phyloP scores from a whole-genome alignment of 2,113 vertebrate species.

The Dermatemys mawii region DNA sequence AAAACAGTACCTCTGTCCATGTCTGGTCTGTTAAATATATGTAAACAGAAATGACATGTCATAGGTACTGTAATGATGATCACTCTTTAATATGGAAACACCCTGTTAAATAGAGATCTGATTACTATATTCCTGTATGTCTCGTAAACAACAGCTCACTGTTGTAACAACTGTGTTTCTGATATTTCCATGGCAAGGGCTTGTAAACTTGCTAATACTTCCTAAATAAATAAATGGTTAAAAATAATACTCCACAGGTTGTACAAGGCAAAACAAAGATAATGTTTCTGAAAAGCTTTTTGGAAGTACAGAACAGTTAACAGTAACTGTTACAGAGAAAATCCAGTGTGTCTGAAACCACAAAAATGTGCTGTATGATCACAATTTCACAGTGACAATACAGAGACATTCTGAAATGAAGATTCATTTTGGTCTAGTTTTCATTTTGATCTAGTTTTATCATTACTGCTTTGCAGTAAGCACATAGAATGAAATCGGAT shows the following conservation, averaged over 20 bases:
- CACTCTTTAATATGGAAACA: background rate
- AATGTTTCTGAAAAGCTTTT: fast-evolving
- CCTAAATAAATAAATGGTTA: background rate
- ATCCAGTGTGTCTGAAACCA: background rate
- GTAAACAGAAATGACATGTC: background rate
- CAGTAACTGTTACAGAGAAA: background rate
- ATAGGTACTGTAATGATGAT: background rate
- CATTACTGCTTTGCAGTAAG: fast-evolving
- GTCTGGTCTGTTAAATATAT: background rate
- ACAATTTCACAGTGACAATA: background rate
- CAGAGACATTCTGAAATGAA: fast-evolving
- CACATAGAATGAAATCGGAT: fast-evolving
- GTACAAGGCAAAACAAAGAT: fast-evolving
- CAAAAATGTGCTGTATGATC: fast-evolving
- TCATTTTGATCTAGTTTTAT: background rate
- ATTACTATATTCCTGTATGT: background rate
- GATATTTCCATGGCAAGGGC: background rate
- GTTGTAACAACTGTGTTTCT: background rate
- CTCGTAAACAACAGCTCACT: background rate
- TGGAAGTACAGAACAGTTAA: fast-evolving
- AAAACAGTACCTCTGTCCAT: background rate
- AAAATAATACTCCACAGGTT: background rate
- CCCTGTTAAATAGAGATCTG: background rate
- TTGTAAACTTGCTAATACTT: background rate
- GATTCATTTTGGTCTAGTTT: background rate